These are phyloP conservation scores for Hepsetus odoe DNA, from an alignment of 2,113 vertebrate genomes.

Conservation along the genomic window DNA sequence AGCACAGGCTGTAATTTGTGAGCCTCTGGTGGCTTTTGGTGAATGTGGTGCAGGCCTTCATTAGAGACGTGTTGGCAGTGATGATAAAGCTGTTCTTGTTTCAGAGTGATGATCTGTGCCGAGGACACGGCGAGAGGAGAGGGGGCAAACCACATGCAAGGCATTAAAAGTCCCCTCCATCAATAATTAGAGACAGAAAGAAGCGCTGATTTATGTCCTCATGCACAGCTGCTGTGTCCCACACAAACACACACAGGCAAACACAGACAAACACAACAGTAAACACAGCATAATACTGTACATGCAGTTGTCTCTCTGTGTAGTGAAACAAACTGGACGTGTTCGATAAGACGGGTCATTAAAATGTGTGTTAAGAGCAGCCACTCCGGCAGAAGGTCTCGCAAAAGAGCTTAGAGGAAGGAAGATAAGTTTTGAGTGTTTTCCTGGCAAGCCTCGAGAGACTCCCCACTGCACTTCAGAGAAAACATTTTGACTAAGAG, in stretches of 20 bases:
- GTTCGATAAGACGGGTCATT: constrained; percentile 26
- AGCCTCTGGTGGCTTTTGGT: constrained; percentile 51
- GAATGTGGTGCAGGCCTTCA: constrained; percentile 49
- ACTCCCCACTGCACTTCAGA: constrained; percentile 65
- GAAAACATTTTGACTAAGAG: constrained; percentile 67
- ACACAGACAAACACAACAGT: neutral
- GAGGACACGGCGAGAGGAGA: constrained; percentile 35
- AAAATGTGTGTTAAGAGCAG: constrained; percentile 30
- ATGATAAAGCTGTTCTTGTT: constrained; percentile 56
- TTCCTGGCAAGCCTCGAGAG: constrained; percentile 63
- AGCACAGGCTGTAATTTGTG: constrained; percentile 51
- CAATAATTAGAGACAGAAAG: constrained; percentile 55
- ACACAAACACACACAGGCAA: neutral
- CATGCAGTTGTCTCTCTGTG: neutral
- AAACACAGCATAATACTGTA: neutral
- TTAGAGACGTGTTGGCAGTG: constrained; percentile 52
- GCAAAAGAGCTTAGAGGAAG: constrained; percentile 41
- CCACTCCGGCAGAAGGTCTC: constrained; percentile 37
- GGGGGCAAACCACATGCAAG: constrained; percentile 52
- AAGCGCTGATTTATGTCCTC: constrained; percentile 48
- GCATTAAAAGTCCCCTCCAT: constrained; percentile 60
- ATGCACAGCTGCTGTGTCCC: constrained; percentile 39
- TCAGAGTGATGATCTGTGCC: constrained; percentile 47
- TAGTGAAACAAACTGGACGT: constrained; percentile 22
- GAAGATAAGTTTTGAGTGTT: constrained; percentile 67